Conservation (phyloP, 2,113 vertebrate genomes). For the Rhipidura dahli region DNA sequence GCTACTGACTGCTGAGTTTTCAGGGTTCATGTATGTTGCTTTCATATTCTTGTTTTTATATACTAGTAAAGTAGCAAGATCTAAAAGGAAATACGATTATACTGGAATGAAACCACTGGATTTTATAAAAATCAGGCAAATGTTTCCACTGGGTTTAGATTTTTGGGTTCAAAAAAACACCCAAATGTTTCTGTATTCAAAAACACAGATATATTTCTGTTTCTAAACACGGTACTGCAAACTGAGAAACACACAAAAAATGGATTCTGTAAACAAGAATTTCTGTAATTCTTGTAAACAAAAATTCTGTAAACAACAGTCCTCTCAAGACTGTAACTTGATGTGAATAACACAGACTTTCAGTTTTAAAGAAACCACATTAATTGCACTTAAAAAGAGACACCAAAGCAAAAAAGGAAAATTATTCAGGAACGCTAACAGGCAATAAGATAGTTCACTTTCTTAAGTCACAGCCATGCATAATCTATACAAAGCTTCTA, state of each 20-base stretch:
- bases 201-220: not conserved
- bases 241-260: not conserved
- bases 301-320: constrained; percentile 11
- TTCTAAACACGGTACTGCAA: not conserved
- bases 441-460: not conserved
- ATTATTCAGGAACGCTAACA: not conserved
- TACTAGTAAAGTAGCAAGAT: not conserved
- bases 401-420: not conserved
- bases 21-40: not conserved
- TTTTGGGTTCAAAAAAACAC: not conserved
- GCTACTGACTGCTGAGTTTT: not conserved
- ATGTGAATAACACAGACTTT: not conserved
- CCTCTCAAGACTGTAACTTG: not conserved
- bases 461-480: not conserved
- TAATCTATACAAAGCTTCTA: not conserved
- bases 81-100: constrained; percentile 9
- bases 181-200: not conserved
- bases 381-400: not conserved
- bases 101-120: constrained; percentile 1
- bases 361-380: not conserved
- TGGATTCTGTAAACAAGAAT: not conserved
- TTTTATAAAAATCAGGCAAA: not conserved
- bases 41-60: not conserved
- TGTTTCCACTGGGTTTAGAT: constrained; percentile 15
- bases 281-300: too few species aligned